Evolutionary conservation across 1,140 invertebrate genomes (phyloP), one percentile per base, ranked within the genome.

Genomic region (Glossosoma conforme): DNA sequence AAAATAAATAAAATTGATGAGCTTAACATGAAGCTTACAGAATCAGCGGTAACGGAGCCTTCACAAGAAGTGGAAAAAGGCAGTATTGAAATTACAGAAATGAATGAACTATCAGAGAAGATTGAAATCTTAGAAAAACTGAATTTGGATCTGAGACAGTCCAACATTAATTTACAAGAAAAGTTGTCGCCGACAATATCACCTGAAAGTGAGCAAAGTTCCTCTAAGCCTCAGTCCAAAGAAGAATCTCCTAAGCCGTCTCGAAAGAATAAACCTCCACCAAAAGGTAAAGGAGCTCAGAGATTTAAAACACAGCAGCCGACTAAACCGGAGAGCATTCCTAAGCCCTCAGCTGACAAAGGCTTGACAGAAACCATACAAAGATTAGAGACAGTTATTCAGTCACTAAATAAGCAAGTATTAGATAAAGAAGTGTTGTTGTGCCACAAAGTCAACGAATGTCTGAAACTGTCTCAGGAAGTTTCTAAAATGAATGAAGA

Each of bases 141-240:
- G 8, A 78, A 70, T 54, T 77, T 58, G 62, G 66, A 63, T 70
- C 75, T 68, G 59, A 73, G 68, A 65, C 74, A 64, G 66, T 74
- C 64, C 53, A 80, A 72, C 58, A 75, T 73, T 24, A 68, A 79
- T 51, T 61, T 79, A 3, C 74, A 79, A 60, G 76, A 74, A 61
- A 78, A 79, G 58, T 56, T 79, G 4, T 56, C 63, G 35, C 50
- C 65, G 40, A 60, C 65, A 15, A 65, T 51, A 52, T 36, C 10
- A 6, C 53, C 20, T 17, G 43, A 43, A 35, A 50, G 43, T 42
- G 47, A 51, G 18, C 32, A n/a, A 10, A 36, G 28, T 25, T 11
- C 22, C 2, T 41, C 36, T n/a, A n/a, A n/a, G 9, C 41, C 41
- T 13, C 33, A 48, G 41, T 20, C 36, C n/a, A 38, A 44, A 38